A percentile compares a stretch with the other conserved stretches of the same genome.
These are phyloP conservation scores for Corythoichthys intestinalis DNA, from an alignment of 2,113 vertebrate species.

Conservation along the genomic window DNA sequence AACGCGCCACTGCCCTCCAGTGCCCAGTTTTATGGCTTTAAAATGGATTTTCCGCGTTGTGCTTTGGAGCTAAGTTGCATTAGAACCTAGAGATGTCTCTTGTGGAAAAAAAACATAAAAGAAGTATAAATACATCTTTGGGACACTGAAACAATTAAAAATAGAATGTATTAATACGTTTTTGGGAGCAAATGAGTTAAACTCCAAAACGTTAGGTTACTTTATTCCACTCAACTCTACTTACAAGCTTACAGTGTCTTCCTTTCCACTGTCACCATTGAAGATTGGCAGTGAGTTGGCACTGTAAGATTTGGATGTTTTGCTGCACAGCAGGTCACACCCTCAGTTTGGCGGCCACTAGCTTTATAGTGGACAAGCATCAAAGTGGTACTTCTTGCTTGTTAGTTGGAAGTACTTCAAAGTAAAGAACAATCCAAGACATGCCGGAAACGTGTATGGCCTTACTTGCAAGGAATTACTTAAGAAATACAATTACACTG, in stretches of 20 bases:
- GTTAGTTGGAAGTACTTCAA: conserved; percentile 79
- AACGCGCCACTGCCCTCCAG: no score
- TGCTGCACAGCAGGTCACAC: conserved; percentile 84
- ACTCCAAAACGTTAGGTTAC: no score
- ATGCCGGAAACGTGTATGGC: conserved; percentile 29
- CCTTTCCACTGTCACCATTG: conserved; percentile 33
- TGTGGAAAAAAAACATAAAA: no score
- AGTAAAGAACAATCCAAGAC: conserved; percentile 15
- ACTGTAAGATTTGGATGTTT: conserved; percentile 83
- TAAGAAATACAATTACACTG: conserved; percentile 38
- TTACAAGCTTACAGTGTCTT: neutral
- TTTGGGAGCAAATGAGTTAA: no score
- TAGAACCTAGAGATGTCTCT: no score
- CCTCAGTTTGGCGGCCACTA: conserved; percentile 88
- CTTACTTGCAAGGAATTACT: conserved; percentile 48
- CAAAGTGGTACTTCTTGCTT: conserved; percentile 95
- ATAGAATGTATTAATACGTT: no score
- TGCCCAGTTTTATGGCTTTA: no score
- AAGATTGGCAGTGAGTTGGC: conserved; percentile 29
- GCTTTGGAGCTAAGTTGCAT: no score
- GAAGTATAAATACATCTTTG: no score
- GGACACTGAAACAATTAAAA: no score
- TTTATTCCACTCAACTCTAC: no score
- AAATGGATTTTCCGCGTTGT: no score
- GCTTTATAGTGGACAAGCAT: conserved; percentile 95